phyloP scores from a whole-genome alignment of 2,113 vertebrate genomes.

The Leuciscus idus region DNA sequence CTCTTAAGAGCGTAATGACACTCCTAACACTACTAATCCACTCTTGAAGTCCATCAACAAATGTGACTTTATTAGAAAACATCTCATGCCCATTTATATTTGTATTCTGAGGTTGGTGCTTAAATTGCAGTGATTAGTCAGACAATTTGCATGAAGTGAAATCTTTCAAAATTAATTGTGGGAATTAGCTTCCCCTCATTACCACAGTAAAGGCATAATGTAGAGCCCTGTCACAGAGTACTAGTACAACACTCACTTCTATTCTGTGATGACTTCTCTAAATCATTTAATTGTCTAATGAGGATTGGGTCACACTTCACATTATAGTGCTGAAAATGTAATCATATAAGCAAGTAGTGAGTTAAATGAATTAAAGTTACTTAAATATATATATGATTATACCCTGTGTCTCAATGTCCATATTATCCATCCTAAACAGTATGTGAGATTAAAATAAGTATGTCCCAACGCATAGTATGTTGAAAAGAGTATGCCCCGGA shows the following conservation, averaged over 20 bases:
- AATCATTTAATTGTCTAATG: slow-evolving; percentile 25
- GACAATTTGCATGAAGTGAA: slow-evolving; percentile 12
- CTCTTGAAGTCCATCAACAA: background rate
- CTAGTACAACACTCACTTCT: background rate
- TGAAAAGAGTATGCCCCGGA: too few species aligned
- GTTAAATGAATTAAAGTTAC: background rate
- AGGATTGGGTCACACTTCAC: background rate
- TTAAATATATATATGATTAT: background rate
- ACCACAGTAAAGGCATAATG: background rate
- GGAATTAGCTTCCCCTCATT: slow-evolving; percentile 2
- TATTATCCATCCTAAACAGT: too few species aligned
- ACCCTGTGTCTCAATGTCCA: too few species aligned
- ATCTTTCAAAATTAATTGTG: slow-evolving; percentile 11
- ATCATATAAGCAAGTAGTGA: background rate
- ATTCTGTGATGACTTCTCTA: background rate
- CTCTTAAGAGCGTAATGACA: background rate
- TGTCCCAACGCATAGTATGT: too few species aligned
- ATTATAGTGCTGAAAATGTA: background rate
- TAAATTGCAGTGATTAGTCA: slow-evolving; percentile 13
- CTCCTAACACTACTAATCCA: background rate
- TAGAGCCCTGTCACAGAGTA: background rate
- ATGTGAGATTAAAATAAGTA: too few species aligned
- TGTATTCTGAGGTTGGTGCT: slow-evolving; percentile 2
- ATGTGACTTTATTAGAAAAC: slow-evolving; percentile 15
- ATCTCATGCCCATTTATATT: slow-evolving; percentile 27